These are phyloP conservation scores for Megamerina dolium DNA, from an alignment of 2,888 invertebrate genomes.

Conservation along the genomic window DNA sequence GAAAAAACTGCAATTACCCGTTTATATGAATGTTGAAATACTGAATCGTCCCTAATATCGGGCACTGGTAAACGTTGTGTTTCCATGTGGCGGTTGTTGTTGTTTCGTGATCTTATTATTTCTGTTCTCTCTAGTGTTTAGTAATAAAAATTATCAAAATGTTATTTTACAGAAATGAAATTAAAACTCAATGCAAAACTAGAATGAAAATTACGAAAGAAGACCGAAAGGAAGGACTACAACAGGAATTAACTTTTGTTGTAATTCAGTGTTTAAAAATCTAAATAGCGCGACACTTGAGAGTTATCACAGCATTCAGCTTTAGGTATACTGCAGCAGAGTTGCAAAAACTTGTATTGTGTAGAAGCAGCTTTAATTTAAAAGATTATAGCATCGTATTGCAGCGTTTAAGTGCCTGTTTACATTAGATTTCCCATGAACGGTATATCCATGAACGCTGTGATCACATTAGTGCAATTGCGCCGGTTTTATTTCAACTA, in stretches of 20 bases:
- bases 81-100: too few relatives aligned
- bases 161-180: too few relatives aligned
- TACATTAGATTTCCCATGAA: too few relatives aligned
- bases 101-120: slow-evolving; percentile 1
- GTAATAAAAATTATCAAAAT: not conserved
- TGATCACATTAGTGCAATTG: too few relatives aligned
- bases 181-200: too few relatives aligned
- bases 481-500: too few relatives aligned
- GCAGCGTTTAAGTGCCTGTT: too few relatives aligned
- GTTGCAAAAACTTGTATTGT: not conserved
- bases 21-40: slow-evolving; percentile 31
- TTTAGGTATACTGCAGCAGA: too few relatives aligned
- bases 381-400: not conserved
- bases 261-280: not conserved
- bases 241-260: not conserved
- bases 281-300: not conserved
- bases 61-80: slow-evolving; percentile 31
- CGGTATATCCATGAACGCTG: too few relatives aligned
- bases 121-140: not conserved
- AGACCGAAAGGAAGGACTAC: not conserved
- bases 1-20: too few relatives aligned
- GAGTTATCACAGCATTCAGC: not conserved
- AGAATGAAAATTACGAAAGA: too few relatives aligned
- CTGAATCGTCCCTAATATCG: slow-evolving; percentile 29
- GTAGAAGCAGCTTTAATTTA: not conserved